Base-by-base conservation (phyloP, 2,113 vertebrate genomes). In the Tyrannus savana region DNA sequence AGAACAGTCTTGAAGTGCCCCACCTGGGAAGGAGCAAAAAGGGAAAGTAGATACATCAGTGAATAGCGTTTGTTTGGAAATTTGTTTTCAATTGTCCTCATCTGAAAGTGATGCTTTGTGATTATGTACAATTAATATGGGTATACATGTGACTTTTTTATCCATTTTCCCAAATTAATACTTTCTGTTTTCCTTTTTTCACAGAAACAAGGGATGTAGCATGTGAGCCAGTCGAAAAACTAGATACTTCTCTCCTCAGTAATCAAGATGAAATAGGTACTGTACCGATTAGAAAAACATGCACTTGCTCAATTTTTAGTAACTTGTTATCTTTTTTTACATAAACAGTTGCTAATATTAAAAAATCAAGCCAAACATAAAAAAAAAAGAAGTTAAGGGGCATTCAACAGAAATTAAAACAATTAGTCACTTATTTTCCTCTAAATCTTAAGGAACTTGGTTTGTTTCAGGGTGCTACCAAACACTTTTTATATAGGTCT, bases 221-320 rank as follows among this genome's bases (percentile, higher is more conserved):
- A 0, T 98, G 97, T 68, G 97, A 97, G 0, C 89, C 95, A 49
- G 12, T 98, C 63, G 69, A 86, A 89, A 93, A 22, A 37, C 82
- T 96, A 58, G 86, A 96, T 89, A 79, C 72, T 46, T 91, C 80
- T 78, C 62, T 95, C 60, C 87, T 96, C 25, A 30, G 22, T 60
- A 69, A 92, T 58, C 89, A 63, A 27, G 84, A 30, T 92, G 85
- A 91, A 81, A 96, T 93, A 95, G 97, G 97, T 97, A 97, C 56
- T 78, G 86, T 90, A 69, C 23, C 78, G 31, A 37, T 64, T 44
- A 67, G 27, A 90, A 93, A 78, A 27, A 67, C 7, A 22, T 72
- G 4, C 35, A 18, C 21, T 90, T 56, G 7, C 39, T 81, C 49
- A 5, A 8, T 60, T 90, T 86, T 78, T 56, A 84, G 41, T 18